Conservation (phyloP, 2,113 vertebrate genomes). For the Rynchops niger region DNA sequence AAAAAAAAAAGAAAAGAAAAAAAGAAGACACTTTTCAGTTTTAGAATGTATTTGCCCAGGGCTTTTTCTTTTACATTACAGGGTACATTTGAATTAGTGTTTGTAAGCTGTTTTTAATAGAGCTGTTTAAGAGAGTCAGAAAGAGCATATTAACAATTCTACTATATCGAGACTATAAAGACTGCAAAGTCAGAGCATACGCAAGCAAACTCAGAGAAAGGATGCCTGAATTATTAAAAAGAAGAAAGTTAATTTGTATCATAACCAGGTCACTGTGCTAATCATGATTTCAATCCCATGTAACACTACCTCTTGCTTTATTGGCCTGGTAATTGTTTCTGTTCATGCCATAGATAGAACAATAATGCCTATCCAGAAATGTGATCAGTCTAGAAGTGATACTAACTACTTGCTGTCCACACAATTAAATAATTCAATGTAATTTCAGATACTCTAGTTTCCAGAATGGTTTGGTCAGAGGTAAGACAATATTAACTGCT, state of each 20-base stretch:
- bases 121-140: neutral
- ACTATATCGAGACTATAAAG: neutral
- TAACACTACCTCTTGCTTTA: slow-evolving; percentile 81
- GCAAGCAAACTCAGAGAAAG: slow-evolving; percentile 17
- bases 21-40: neutral
- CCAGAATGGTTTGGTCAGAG: slow-evolving; percentile 71
- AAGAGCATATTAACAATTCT: slow-evolving; percentile 11
- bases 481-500: slow-evolving; percentile 61
- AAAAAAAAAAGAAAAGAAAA: neutral
- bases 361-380: slow-evolving; percentile 87
- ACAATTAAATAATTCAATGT: slow-evolving; percentile 93
- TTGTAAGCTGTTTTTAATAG: slow-evolving; percentile 9
- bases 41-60: neutral
- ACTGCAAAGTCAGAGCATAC: neutral
- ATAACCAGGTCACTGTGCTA: slow-evolving; percentile 80
- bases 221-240: slow-evolving; percentile 81
- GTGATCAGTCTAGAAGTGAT: slow-evolving; percentile 83
- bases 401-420: slow-evolving; percentile 86
- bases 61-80: neutral
- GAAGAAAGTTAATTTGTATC: slow-evolving; percentile 80
- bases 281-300: slow-evolving; percentile 76
- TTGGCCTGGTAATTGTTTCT: slow-evolving; percentile 86
- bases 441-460: slow-evolving; percentile 89
- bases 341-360: slow-evolving; percentile 75
- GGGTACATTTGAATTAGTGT: neutral